These are phyloP conservation scores for Listronotus oregonensis DNA, from an alignment of 1,140 invertebrate species.

Conservation along the genomic window DNA sequence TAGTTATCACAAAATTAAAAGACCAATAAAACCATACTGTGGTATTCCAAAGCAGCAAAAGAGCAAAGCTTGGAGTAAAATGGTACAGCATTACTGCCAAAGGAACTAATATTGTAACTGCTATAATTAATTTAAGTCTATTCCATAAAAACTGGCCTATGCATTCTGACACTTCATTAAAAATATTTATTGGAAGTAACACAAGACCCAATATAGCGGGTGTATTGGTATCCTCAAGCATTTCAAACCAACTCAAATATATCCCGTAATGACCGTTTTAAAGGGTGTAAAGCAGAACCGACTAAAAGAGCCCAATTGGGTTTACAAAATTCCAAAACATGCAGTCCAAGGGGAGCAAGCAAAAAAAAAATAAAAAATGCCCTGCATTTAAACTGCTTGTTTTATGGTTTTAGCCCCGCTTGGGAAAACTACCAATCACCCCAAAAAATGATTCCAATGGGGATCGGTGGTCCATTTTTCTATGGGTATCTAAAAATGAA, in stretches of 20 bases:
- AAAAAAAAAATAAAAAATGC: slow-evolving; percentile 72
- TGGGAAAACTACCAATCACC: slow-evolving; percentile 54
- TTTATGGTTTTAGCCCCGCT: slow-evolving; percentile 80
- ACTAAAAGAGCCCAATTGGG: slow-evolving; percentile 94
- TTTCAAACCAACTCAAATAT: slow-evolving; percentile 73
- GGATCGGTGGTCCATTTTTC: slow-evolving; percentile 53
- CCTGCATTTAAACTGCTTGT: slow-evolving; percentile 83
- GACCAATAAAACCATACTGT: slow-evolving; percentile 32
- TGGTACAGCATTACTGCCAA: slow-evolving; percentile 54
- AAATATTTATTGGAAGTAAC: slow-evolving; percentile 72
- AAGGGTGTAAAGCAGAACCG: slow-evolving; percentile 86
- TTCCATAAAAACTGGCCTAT: slow-evolving; percentile 68
- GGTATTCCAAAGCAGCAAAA: slow-evolving; percentile 58
- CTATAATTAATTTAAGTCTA: slow-evolving; percentile 64
- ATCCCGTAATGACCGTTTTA: slow-evolving; percentile 77
- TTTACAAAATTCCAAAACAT: slow-evolving; percentile 86
- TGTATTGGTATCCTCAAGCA: slow-evolving; percentile 63
- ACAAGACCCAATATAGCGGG: slow-evolving; percentile 72
- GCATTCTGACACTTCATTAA: slow-evolving; percentile 72
- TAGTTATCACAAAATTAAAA: slow-evolving; percentile 47
- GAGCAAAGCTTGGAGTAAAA: slow-evolving; percentile 62
- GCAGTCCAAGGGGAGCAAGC: slow-evolving; percentile 73
- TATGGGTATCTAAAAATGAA: slow-evolving; percentile 12
- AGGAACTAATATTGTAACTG: slow-evolving; percentile 54
- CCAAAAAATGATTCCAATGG: slow-evolving; percentile 54